Percentiles rank a stretch among this genome's conserved stretches.
phyloP scores from a whole-genome alignment of 2,113 vertebrate species.

The Geococcyx californianus region DNA sequence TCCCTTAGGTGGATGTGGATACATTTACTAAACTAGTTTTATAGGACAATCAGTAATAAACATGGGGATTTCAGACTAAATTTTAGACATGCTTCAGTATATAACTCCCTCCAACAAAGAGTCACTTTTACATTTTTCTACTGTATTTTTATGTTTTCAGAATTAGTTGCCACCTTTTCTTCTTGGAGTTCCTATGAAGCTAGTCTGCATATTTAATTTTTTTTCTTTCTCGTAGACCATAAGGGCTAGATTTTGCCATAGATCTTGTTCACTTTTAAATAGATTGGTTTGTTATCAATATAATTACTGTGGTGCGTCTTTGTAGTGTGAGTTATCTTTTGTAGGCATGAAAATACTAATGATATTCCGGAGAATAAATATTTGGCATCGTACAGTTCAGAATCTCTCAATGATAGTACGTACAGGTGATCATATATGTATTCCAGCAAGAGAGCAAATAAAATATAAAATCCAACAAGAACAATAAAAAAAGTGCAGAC shows the following conservation, averaged over 20 bases:
- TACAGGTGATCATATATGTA: neutral
- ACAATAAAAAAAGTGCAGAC: neutral
- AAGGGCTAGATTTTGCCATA: neutral
- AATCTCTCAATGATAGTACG: neutral
- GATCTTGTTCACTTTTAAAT: neutral
- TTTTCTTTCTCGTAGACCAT: neutral
- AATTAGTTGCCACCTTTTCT: neutral
- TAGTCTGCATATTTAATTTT: neutral
- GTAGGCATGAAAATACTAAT: neutral
- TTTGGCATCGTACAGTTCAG: neutral
- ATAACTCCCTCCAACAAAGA: neutral
- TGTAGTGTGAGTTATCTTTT: neutral
- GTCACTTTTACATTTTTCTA: neutral
- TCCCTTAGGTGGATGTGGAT: neutral
- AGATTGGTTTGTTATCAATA: neutral
- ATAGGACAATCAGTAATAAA: neutral
- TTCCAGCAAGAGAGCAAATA: neutral
- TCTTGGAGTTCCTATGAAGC: neutral
- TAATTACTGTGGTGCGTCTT: fast-evolving
- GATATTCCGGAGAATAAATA: neutral
- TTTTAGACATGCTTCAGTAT: neutral
- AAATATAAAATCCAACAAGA: neutral
- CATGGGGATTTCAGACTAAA: neutral
- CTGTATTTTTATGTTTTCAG: neutral
- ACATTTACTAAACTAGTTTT: neutral